Conservation (phyloP, 2,797 vertebrate genomes). For the Anguilla anguilla region DNA sequence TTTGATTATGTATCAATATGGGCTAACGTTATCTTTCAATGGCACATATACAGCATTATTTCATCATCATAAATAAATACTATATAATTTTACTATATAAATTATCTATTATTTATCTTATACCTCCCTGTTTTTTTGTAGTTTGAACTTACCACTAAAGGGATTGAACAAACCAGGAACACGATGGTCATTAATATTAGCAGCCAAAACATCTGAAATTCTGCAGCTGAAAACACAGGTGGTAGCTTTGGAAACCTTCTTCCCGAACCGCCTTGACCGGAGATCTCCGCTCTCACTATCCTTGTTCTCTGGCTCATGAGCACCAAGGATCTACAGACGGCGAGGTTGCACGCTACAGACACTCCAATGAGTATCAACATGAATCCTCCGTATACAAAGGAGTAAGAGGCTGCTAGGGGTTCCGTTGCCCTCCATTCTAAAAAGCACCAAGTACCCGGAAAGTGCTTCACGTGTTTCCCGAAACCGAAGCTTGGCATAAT, state of each 20-base stretch:
- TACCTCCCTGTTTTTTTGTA: not conserved
- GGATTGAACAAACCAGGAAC: slow-evolving; percentile 78
- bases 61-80: not conserved
- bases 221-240: slow-evolving; percentile 71
- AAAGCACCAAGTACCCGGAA: slow-evolving; percentile 81
- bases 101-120: not conserved
- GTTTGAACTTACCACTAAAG: slow-evolving; percentile 71
- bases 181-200: slow-evolving; percentile 79
- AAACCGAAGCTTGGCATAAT: slow-evolving; percentile 79
- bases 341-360: slow-evolving; percentile 74
- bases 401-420: slow-evolving; percentile 68
- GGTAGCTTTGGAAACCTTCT: slow-evolving; percentile 70
- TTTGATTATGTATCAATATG: not conserved
- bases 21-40: not conserved
- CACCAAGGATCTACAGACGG: slow-evolving; percentile 76
- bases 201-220: slow-evolving; percentile 81
- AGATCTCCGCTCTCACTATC: slow-evolving; percentile 65
- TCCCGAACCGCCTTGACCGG: slow-evolving; percentile 62
- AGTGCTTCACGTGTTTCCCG: slow-evolving; percentile 71
- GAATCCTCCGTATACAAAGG: slow-evolving; percentile 76
- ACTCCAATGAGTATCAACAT: slow-evolving; percentile 73
- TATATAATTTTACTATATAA: not conserved
- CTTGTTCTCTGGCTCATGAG: slow-evolving; percentile 74
- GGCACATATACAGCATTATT: not conserved
- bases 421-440: slow-evolving; percentile 76